These are phyloP conservation scores for Archegozetes longisetosus DNA, from an alignment of 1,140 invertebrate species.

Conservation along the genomic window DNA sequence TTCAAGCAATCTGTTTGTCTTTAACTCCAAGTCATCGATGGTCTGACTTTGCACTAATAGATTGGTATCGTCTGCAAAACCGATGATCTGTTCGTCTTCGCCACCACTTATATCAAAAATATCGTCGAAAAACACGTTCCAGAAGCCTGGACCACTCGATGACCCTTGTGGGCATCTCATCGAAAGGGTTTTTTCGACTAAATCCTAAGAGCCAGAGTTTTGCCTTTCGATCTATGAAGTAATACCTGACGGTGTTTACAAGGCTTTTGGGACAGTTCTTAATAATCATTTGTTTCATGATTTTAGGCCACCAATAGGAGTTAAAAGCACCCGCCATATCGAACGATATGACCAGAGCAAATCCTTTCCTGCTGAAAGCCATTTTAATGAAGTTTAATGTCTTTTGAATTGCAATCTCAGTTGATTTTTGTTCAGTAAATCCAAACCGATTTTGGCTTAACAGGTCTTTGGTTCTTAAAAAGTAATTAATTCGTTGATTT, in stretches of 20 bases:
- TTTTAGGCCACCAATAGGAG: background rate
- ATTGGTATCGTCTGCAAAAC: no score
- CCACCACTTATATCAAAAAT: no score
- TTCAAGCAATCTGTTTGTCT: no score
- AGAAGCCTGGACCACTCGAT: background rate
- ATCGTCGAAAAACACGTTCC: slow-evolving; percentile 2
- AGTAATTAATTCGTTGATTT: no score
- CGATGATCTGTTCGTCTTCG: no score
- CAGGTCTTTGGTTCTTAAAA: no score
- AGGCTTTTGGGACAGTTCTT: background rate
- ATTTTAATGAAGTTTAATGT: background rate
- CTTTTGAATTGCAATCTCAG: background rate
- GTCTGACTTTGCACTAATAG: no score
- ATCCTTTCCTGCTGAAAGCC: background rate
- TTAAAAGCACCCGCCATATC: background rate
- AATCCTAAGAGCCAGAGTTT: background rate
- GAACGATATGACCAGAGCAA: background rate
- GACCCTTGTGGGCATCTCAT: slow-evolving; percentile 1
- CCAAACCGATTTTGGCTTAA: background rate
- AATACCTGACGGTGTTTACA: background rate
- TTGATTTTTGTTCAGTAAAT: background rate
- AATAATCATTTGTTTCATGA: background rate
- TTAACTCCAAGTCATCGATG: no score
- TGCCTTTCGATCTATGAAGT: background rate
- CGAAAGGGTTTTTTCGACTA: background rate